A percentile compares a stretch with the other conserved stretches of the same genome.
Conservation (phyloP, 2,113 vertebrate species). For the Erythrocercus mccallii region DNA sequence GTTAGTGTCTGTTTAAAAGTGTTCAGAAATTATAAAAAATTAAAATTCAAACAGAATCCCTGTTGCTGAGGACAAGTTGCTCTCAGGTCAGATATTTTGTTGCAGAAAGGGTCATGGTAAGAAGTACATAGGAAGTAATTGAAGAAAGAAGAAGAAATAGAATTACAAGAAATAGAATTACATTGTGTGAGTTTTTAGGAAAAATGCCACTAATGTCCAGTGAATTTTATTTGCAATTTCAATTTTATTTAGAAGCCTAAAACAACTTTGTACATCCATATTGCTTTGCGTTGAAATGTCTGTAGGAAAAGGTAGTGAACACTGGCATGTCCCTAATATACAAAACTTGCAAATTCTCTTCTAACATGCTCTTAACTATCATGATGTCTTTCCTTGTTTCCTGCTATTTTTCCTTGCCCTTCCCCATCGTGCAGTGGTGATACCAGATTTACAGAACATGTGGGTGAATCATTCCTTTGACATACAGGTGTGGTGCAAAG, state of each 20-base stretch:
- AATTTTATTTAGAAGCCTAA: neutral
- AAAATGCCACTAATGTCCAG: neutral
- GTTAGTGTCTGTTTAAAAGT: neutral
- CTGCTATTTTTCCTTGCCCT: slow-evolving; percentile 63
- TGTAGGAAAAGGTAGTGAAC: neutral
- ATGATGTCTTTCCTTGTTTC: slow-evolving; percentile 73
- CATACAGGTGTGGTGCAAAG: slow-evolving; percentile 82
- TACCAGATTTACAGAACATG: slow-evolving; percentile 82
- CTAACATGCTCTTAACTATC: slow-evolving; percentile 66
- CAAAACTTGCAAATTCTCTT: slow-evolving; percentile 41
- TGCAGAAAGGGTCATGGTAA: neutral
- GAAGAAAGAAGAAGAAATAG: too few relatives aligned
- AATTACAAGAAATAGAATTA: neutral
- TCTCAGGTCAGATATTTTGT: neutral
- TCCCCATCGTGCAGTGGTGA: slow-evolving; percentile 78
- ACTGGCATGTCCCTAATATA: slow-evolving; percentile 34
- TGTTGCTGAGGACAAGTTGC: neutral
- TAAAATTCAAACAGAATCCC: neutral
- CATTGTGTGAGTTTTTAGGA: neutral
- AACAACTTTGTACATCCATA: neutral
- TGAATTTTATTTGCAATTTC: neutral
- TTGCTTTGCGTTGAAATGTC: neutral
- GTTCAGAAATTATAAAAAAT: neutral
- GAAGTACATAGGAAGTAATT: neutral
- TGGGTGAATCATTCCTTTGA: slow-evolving; percentile 82